A percentile compares a stretch with the other conserved stretches of the same genome.
Conservation (phyloP, 1,140 invertebrate species). For the Conus betulinus region DNA sequence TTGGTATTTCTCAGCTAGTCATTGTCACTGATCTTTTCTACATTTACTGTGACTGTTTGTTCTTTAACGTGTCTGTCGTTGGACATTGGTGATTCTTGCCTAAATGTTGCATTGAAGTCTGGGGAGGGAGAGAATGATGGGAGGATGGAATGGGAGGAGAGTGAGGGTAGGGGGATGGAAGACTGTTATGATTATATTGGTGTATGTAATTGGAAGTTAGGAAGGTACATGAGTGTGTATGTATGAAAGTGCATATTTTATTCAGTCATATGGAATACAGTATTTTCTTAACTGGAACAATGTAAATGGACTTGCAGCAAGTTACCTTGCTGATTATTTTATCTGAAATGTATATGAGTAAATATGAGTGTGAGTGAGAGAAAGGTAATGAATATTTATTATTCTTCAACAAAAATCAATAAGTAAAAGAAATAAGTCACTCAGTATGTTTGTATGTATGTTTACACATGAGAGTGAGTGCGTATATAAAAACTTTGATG, state of each 20-base stretch:
- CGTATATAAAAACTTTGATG: background rate
- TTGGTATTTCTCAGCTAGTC: background rate
- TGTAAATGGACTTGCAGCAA: background rate
- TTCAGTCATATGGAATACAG: background rate
- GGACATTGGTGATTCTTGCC: background rate
- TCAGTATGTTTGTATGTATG: background rate
- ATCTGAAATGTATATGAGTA: too few species aligned
- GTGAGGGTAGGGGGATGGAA: too few species aligned
- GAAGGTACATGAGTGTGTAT: background rate
- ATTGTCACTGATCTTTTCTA: background rate
- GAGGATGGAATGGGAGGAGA: too few species aligned
- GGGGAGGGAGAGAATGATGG: too few species aligned
- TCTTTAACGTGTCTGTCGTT: too few species aligned
- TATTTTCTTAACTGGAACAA: background rate
- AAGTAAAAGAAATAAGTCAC: too few species aligned
- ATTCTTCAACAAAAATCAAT: too few species aligned
- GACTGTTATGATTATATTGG: too few species aligned
- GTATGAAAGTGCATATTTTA: background rate
- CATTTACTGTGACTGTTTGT: background rate
- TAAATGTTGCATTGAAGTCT: too few species aligned
- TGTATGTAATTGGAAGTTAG: background rate
- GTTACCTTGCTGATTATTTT: background rate
- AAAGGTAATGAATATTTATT: too few species aligned
- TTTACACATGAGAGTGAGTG: background rate
- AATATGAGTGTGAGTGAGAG: too few species aligned